These are phyloP conservation scores for Mayetiola destructor DNA, from an alignment of 2,888 invertebrate genomes.

Conservation along the genomic window DNA sequence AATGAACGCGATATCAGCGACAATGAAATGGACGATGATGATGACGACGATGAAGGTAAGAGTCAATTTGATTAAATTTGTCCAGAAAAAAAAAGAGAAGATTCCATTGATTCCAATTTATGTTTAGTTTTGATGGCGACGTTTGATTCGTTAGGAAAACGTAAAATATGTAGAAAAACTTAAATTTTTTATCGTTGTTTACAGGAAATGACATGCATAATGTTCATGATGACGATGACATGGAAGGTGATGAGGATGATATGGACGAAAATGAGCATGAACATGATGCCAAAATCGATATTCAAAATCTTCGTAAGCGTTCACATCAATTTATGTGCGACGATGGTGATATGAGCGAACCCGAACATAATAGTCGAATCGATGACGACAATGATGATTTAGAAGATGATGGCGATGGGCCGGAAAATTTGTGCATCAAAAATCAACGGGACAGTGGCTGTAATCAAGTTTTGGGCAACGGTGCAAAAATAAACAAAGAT, in stretches of 20 bases:
- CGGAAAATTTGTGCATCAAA: constrained; percentile 34
- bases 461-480: constrained; percentile 17
- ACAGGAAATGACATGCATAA: neutral
- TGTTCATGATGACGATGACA: constrained; percentile 19
- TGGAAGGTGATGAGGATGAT: constrained; percentile 23
- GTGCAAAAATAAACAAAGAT: constrained; percentile 23
- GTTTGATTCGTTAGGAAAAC: no score
- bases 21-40: constrained; percentile 1
- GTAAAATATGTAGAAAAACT: no score
- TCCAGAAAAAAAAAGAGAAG: neutral
- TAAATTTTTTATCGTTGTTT: neutral
- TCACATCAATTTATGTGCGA: neutral
- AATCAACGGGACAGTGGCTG: constrained; percentile 21
- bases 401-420: constrained; percentile 27
- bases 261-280: constrained; percentile 21
- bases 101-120: neutral
- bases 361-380: constrained; percentile 20
- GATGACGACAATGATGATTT: constrained; percentile 23
- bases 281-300: neutral
- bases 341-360: constrained; percentile 19
- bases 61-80: neutral
- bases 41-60: constrained; percentile 12
- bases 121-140: neutral
- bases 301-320: neutral
- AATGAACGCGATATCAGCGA: neutral